Percentiles rank a stretch among this genome's conserved stretches.
Evolutionary conservation across 2,888 invertebrate genomes (phyloP).

Genomic region (Adineta ricciae): DNA sequence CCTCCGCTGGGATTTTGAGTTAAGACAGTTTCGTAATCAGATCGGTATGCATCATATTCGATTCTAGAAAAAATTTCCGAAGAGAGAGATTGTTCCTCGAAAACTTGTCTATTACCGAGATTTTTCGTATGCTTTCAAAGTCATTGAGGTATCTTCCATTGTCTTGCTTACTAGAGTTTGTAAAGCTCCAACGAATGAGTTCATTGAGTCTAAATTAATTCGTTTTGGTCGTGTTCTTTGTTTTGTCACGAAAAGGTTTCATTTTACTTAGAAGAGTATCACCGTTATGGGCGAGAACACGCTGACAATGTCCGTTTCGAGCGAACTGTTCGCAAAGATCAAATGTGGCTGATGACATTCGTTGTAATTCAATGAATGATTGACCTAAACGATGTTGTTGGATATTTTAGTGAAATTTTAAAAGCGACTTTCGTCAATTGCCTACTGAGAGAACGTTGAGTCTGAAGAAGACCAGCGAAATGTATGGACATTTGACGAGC

Average conservation of each 20-base stretch:
- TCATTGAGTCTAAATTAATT: conserved; percentile 60
- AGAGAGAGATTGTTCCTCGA: too few relatives aligned
- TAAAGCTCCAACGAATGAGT: conserved; percentile 87
- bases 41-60: conserved; percentile 93
- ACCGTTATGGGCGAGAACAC: conserved; percentile 80
- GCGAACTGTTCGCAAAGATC: conserved; percentile 86
- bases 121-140: conserved; percentile 66
- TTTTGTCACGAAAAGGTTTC: neutral
- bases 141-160: conserved; percentile 80
- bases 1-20: neutral
- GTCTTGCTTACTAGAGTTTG: conserved; percentile 92
- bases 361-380: neutral
- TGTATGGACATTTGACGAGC: neutral
- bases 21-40: conserved; percentile 74
- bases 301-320: conserved; percentile 88
- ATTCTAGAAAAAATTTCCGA: conserved; percentile 56
- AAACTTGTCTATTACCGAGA: conserved; percentile 56
- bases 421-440: neutral
- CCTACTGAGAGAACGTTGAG: neutral
- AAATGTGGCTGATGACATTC: neutral
- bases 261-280: conserved; percentile 64
- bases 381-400: neutral
- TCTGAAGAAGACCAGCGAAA: neutral
- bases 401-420: too few relatives aligned
- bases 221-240: neutral